These are phyloP conservation scores for Notolabrus celidotus DNA, from an alignment of 2,797 vertebrate species.

Conservation along the genomic window DNA sequence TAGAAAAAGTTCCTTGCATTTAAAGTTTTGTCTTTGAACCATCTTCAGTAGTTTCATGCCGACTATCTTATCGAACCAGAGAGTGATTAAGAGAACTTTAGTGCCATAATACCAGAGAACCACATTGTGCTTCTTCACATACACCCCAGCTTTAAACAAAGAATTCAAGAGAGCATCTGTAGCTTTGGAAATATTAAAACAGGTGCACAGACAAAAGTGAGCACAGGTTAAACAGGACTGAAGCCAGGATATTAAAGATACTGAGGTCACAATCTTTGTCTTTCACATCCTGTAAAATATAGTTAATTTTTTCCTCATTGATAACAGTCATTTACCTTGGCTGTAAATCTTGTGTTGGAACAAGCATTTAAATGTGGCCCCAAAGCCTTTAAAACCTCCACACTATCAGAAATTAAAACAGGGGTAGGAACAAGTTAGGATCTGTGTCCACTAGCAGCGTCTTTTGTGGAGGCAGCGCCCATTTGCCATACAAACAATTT, in stretches of 20 bases:
- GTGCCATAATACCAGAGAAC: slow-evolving; percentile 13
- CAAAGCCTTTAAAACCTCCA: background rate
- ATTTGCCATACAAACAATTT: too few relatives aligned
- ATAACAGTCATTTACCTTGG: background rate
- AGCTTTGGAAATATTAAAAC: background rate
- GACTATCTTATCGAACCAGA: background rate
- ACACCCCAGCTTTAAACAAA: background rate
- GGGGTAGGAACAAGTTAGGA: too few relatives aligned
- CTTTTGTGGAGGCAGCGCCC: too few relatives aligned
- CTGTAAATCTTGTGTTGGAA: background rate
- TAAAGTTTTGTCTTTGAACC: slow-evolving; percentile 44
- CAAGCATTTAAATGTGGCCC: background rate
- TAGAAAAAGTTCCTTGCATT: slow-evolving; percentile 11
- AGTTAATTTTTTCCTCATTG: background rate
- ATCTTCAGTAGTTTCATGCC: slow-evolving; percentile 17
- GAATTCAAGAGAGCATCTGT: slow-evolving; percentile 8
- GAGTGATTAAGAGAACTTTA: background rate
- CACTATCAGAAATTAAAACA: too few relatives aligned
- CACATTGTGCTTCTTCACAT: slow-evolving; percentile 10
- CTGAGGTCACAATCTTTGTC: background rate
- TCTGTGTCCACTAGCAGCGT: too few relatives aligned
- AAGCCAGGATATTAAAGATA: background rate
- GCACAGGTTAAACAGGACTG: slow-evolving; percentile 1
- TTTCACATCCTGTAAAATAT: too few relatives aligned
- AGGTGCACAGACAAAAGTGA: slow-evolving; percentile 11